phyloP scores from a whole-genome alignment of 2,113 vertebrate species.

The Muscicapa adusta region DNA sequence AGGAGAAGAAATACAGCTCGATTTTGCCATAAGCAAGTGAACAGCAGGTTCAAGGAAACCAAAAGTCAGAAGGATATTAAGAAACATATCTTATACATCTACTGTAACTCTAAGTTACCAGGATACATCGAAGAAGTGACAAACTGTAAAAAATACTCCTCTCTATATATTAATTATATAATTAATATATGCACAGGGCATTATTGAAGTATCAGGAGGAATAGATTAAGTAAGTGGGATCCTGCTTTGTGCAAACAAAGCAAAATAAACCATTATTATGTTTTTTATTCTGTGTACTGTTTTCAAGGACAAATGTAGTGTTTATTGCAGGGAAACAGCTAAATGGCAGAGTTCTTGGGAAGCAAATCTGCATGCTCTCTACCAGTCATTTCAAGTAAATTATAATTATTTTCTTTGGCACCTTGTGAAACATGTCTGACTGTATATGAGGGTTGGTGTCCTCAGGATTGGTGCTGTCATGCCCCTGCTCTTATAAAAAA shows the following conservation, averaged over 20 bases:
- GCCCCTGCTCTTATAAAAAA: neutral
- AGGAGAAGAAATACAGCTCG: neutral
- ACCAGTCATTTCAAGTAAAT: neutral
- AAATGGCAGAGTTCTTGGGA: neutral
- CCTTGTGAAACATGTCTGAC: neutral
- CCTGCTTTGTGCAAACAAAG: neutral
- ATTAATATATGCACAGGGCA: neutral
- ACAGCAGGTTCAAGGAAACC: neutral
- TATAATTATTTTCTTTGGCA: conserved; percentile 25
- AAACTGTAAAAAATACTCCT: neutral
- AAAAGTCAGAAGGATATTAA: neutral
- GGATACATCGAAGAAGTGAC: neutral
- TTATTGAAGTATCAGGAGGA: neutral
- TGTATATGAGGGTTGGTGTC: neutral
- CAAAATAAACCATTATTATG: neutral
- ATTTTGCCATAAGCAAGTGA: neutral
- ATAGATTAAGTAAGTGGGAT: neutral
- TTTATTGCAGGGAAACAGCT: neutral
- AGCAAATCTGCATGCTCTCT: neutral
- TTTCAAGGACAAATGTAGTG: neutral
- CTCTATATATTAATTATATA: neutral
- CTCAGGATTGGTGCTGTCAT: neutral
- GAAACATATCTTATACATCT: neutral
- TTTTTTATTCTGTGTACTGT: neutral
- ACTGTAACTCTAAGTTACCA: neutral